Percentiles rank a stretch among this genome's conserved stretches.
These are phyloP conservation scores for Musca domestica DNA, from an alignment of 1,140 invertebrate species.

Conservation along the genomic window DNA sequence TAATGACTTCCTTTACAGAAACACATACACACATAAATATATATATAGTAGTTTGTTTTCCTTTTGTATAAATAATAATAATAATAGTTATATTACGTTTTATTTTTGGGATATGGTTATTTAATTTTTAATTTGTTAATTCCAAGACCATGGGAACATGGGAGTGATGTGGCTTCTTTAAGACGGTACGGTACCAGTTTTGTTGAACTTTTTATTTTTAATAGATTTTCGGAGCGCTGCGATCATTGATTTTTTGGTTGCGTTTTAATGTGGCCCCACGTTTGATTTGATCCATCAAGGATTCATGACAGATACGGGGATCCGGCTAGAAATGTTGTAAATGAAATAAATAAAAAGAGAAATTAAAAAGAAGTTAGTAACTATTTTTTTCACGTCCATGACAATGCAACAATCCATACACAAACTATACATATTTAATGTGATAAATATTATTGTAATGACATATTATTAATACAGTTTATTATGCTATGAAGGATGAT, in stretches of 20 bases:
- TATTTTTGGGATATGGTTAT: neutral
- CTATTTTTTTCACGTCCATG: no score
- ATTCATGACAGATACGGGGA: slow-evolving; percentile 69
- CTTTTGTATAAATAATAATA: slow-evolving; percentile 12
- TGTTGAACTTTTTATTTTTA: slow-evolving; percentile 43
- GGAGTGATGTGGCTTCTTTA: neutral
- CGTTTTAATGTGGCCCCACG: slow-evolving; percentile 75
- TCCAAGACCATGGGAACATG: no score
- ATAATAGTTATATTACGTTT: slow-evolving; percentile 1
- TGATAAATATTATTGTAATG: no score
- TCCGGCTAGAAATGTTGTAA: slow-evolving; percentile 57
- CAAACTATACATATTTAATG: no score
- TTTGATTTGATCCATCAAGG: slow-evolving; percentile 87
- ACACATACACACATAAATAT: no score
- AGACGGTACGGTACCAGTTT: neutral
- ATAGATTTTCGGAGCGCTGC: slow-evolving; percentile 69
- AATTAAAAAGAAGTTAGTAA: no score
- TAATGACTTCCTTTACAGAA: no score
- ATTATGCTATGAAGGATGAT: no score
- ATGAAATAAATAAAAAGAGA: neutral
- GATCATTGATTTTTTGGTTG: slow-evolving; percentile 60
- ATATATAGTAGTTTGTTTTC: neutral
- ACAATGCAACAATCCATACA: no score
- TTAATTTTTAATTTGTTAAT: slow-evolving; percentile 11
- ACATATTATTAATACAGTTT: no score